A percentile compares a stretch with the other conserved stretches of the same genome.
Evolutionary conservation across 1,140 invertebrate genomes (phyloP).

Genomic region (Trachelipus rathkii): DNA sequence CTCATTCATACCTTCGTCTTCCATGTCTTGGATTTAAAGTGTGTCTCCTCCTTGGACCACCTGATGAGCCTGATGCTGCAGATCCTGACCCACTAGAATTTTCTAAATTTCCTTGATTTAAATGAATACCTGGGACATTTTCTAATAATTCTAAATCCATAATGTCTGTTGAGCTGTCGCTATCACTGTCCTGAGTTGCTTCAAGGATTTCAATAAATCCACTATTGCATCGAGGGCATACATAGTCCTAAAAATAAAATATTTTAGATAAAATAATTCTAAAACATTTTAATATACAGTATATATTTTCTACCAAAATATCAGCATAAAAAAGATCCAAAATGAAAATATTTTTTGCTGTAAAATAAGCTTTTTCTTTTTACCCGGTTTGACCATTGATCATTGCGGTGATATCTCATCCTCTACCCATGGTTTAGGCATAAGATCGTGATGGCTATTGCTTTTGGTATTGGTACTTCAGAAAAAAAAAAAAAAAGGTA

Average conservation of each 20-base stretch:
- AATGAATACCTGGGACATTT: background rate
- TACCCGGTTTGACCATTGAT: too few species aligned
- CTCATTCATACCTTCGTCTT: background rate
- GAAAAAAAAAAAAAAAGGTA: too few species aligned
- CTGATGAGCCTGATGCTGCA: background rate
- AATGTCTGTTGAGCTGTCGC: background rate
- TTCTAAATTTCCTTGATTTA: background rate
- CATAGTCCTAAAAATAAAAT: background rate
- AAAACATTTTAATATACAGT: too few species aligned
- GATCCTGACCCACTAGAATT: background rate
- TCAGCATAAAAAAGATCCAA: too few species aligned
- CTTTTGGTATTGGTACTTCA: too few species aligned
- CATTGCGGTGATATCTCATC: too few species aligned
- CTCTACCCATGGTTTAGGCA: too few species aligned
- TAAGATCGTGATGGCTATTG: too few species aligned
- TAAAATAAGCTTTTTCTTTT: too few species aligned
- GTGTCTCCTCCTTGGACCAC: background rate
- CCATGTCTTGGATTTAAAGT: background rate
- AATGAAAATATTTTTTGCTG: too few species aligned
- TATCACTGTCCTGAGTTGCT: conserved; percentile 1
- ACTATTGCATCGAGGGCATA: background rate
- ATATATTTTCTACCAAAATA: too few species aligned
- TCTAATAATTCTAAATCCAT: conserved; percentile 11
- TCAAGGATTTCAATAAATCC: conserved; percentile 2
- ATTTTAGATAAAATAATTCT: background rate